Percentiles rank a stretch among this genome's conserved stretches.
These are phyloP conservation scores for Eupsittula cactorum DNA, from an alignment of 2,113 vertebrate genomes.

Conservation along the genomic window DNA sequence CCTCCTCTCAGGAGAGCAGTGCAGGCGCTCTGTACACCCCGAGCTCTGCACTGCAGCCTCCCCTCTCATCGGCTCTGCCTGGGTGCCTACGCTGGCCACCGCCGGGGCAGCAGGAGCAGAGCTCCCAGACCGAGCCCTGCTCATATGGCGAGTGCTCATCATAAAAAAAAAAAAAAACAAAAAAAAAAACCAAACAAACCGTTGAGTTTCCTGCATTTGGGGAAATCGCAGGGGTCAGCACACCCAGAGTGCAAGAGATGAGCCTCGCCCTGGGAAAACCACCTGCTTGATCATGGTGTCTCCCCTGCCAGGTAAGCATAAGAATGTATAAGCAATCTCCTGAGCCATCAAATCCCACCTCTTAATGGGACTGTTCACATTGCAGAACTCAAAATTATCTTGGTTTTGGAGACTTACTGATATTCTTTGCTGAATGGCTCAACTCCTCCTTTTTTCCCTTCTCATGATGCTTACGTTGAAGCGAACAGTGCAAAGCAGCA, in stretches of 20 bases:
- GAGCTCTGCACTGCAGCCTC: no score
- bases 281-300: background rate
- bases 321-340: background rate
- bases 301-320: background rate
- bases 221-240: background rate
- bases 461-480: background rate
- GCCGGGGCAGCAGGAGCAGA: no score
- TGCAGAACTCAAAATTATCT: background rate
- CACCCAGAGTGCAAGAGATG: background rate
- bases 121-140: no score
- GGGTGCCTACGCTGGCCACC: no score
- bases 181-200: background rate
- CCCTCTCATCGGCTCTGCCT: no score
- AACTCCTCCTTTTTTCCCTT: background rate
- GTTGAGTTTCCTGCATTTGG: background rate
- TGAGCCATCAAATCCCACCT: background rate
- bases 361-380: background rate
- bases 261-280: background rate
- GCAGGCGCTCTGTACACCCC: no score
- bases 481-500: background rate
- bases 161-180: no score
- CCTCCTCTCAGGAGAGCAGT: no score
- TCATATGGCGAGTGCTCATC: no score
- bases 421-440: background rate
- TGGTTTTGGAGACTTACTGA: background rate